Evolutionary conservation across 1,140 invertebrate species (phyloP).

Genomic region (Drosophila teissieri): DNA sequence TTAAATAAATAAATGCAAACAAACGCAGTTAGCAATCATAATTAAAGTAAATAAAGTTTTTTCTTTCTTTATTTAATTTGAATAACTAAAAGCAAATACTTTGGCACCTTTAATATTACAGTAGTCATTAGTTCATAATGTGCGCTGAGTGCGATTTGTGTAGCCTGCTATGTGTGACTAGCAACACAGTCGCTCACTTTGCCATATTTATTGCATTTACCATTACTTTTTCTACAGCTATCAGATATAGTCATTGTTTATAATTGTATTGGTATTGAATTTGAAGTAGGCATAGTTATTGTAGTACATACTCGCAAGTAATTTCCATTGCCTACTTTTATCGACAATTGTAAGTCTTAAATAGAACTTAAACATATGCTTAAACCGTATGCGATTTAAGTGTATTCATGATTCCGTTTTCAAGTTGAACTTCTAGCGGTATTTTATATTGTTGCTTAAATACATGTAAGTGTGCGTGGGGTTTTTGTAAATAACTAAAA

Average conservation of each 20-base stretch:
- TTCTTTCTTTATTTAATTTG: conserved; percentile 64
- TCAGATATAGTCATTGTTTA: conserved; percentile 54
- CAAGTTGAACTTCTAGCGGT: conserved; percentile 57
- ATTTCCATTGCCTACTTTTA: conserved; percentile 43
- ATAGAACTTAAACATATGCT: conserved; percentile 62
- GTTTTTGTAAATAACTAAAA: conserved; percentile 50
- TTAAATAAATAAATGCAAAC: conserved; percentile 17
- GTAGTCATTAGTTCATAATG: conserved; percentile 27
- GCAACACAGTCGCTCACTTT: conserved; percentile 70
- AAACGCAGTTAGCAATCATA: conserved; percentile 23
- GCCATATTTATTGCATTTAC: conserved; percentile 61
- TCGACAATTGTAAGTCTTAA: conserved; percentile 72
- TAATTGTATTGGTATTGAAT: conserved; percentile 48
- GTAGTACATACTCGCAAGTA: conserved; percentile 59
- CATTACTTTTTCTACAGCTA: conserved; percentile 65
- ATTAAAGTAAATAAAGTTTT: conserved; percentile 46
- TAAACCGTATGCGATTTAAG: conserved; percentile 53
- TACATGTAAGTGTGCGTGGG: conserved; percentile 52
- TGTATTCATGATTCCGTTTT: conserved; percentile 42
- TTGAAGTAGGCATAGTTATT: conserved; percentile 63
- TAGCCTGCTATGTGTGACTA: conserved; percentile 53
- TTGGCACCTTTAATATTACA: conserved; percentile 73
- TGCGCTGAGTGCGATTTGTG: conserved; percentile 27
- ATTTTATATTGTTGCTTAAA: conserved; percentile 26
- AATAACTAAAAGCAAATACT: conserved; percentile 80